Base-by-base conservation (phyloP, 2,888 invertebrate genomes). In the Pegoplata infirma region DNA sequence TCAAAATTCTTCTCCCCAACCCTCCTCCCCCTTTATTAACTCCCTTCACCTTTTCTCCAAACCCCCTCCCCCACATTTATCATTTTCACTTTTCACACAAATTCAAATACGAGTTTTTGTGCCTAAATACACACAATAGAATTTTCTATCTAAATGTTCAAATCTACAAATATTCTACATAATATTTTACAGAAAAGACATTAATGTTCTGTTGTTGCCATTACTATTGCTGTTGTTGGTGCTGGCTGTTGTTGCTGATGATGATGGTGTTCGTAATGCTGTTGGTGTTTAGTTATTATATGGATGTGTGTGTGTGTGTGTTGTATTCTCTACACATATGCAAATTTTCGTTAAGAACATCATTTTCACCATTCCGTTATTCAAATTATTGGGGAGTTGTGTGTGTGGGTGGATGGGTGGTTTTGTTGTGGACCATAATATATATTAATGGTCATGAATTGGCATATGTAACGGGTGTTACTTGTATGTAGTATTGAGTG, bases 391-490 rank as follows among this genome's bases (percentile, higher is more conserved):
- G 55, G 44, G 40, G 25, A 36, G 73, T n/a, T n/a, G n/a, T n/a
- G n/a, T n/a, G n/a, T n/a, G n/a, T n/a, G n/a, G n/a, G n/a, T n/a
- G n/a, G n/a, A 49, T 58, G 53, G 23, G 40, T 51, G 63, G 56
- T 63, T 51, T 78, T 64, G 25, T 66, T 78, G 72, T 68, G 78
- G 66, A 66, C 67, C 75, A 75, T 71, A 75, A 79, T 72, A n/a
- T n/a, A n/a, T n/a, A 79, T 75, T 79, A 79, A 79, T 75, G 79
- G 79, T 72, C 79, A 79, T 75, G 79, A 79, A 63, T 75, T 72
- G 47, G 61, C 71, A 67, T 61, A 67, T 67, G 69, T 63, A 17
- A 49, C 19, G 25, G 17, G 21, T 51, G 51, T 58, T 61, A 10
- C 14, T 59, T 51, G 36, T n/a, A 36, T 49, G 53, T 47, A 49